Conservation (phyloP, 1,140 invertebrate genomes). For the Listronotus oregonensis region DNA sequence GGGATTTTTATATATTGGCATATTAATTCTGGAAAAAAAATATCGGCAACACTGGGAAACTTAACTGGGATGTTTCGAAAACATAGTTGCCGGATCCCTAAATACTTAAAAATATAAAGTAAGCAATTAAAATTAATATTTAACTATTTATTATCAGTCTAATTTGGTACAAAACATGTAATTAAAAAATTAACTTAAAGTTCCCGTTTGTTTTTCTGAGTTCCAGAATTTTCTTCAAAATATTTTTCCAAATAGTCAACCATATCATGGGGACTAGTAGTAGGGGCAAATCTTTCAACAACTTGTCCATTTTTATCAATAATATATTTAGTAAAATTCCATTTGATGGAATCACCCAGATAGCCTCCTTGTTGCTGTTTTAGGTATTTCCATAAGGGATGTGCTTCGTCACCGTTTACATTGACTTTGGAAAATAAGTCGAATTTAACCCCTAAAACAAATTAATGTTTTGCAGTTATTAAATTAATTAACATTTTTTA, state of each 20-base stretch:
- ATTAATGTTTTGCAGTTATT: no score
- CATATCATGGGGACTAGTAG: slow-evolving; percentile 71
- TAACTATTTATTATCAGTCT: no score
- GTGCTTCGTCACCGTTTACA: slow-evolving; percentile 85
- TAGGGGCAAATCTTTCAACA: slow-evolving; percentile 79
- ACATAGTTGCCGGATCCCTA: no score
- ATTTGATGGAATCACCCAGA: slow-evolving; percentile 83
- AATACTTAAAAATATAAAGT: no score
- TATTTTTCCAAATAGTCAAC: slow-evolving; percentile 70
- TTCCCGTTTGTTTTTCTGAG: not conserved
- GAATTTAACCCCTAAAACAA: slow-evolving; percentile 69
- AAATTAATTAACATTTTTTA: no score
- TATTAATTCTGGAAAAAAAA: no score
- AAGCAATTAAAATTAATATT: no score
- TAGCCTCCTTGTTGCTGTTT: slow-evolving; percentile 78
- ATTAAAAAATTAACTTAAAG: not conserved
- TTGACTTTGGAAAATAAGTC: slow-evolving; percentile 81
- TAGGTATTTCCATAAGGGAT: slow-evolving; percentile 87
- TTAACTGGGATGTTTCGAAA: no score
- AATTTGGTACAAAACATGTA: not conserved
- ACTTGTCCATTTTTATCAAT: slow-evolving; percentile 85
- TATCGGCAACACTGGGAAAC: no score
- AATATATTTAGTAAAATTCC: slow-evolving; percentile 98
- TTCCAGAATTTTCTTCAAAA: slow-evolving; percentile 40
- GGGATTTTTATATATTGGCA: no score